phyloP scores from a whole-genome alignment of 2,113 vertebrate genomes.

The Phalacrocorax brasilianus region DNA sequence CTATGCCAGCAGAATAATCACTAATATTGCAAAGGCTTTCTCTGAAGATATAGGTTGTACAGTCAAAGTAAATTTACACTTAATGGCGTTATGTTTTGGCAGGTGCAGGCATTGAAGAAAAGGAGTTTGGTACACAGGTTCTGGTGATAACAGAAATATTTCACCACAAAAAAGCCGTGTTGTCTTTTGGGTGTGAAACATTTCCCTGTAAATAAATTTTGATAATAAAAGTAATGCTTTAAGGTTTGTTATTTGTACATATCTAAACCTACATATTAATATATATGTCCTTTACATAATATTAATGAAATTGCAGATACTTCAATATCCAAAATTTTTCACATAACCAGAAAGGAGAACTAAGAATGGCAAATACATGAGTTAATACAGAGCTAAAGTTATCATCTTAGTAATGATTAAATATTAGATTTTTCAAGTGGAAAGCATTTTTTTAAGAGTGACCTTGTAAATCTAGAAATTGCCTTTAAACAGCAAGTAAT shows the following conservation, averaged over 20 bases:
- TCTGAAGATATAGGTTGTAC: neutral
- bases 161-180: neutral
- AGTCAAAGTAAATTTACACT: neutral
- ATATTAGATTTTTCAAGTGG: neutral
- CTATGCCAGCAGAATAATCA: neutral
- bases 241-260: neutral
- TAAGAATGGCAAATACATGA: neutral
- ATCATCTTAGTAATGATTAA: neutral
- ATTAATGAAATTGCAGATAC: neutral
- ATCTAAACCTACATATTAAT: neutral
- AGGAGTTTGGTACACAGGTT: neutral
- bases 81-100: neutral
- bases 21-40: neutral
- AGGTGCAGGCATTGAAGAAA: neutral
- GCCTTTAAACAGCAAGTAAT: neutral
- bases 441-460: neutral
- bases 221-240: neutral
- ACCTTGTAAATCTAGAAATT: neutral
- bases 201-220: neutral
- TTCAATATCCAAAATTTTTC: neutral
- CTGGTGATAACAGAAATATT: neutral
- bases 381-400: neutral
- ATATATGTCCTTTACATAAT: neutral
- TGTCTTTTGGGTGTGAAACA: neutral
- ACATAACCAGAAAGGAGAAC: neutral